Conservation (phyloP, 2,797 vertebrate genomes). For the Botia kubotai region DNA sequence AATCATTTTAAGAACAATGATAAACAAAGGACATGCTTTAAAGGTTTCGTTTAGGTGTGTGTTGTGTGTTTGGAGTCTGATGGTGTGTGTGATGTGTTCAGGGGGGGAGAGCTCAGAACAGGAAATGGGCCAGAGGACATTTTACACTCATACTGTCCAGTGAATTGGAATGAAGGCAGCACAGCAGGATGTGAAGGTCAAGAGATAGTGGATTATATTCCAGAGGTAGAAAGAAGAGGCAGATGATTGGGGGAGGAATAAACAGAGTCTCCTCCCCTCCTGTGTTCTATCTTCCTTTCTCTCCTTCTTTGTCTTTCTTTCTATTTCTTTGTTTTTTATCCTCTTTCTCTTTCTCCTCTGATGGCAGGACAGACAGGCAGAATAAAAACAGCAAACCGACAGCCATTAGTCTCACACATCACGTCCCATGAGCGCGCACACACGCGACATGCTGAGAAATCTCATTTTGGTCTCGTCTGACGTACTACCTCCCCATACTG, state of each 20-base stretch:
- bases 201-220: slow-evolving; percentile 85
- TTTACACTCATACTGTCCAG: slow-evolving; percentile 81
- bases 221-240: slow-evolving; percentile 72
- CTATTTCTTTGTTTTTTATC: slow-evolving; percentile 44
- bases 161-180: slow-evolving; percentile 84
- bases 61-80: slow-evolving; percentile 30
- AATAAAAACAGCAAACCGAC: slow-evolving; percentile 72
- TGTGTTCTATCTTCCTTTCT: slow-evolving; percentile 58
- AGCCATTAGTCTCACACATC: slow-evolving; percentile 73
- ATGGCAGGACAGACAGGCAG: slow-evolving; percentile 76
- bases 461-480: slow-evolving; percentile 45
- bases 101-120: slow-evolving; percentile 76
- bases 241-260: slow-evolving; percentile 71
- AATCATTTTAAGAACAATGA: slow-evolving; percentile 4
- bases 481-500: slow-evolving; percentile 26
- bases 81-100: slow-evolving; percentile 57
- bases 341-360: slow-evolving; percentile 66
- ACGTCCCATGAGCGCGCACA: slow-evolving; percentile 55
- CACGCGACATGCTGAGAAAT: slow-evolving; percentile 58
- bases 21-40: slow-evolving; percentile 32
- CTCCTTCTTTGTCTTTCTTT: slow-evolving; percentile 52
- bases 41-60: slow-evolving; percentile 44
- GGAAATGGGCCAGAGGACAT: slow-evolving; percentile 85
- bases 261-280: slow-evolving; percentile 45
- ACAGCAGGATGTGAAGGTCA: slow-evolving; percentile 85